phyloP scores from a whole-genome alignment of 2,888 invertebrate genomes.

The Papilio protenor region DNA sequence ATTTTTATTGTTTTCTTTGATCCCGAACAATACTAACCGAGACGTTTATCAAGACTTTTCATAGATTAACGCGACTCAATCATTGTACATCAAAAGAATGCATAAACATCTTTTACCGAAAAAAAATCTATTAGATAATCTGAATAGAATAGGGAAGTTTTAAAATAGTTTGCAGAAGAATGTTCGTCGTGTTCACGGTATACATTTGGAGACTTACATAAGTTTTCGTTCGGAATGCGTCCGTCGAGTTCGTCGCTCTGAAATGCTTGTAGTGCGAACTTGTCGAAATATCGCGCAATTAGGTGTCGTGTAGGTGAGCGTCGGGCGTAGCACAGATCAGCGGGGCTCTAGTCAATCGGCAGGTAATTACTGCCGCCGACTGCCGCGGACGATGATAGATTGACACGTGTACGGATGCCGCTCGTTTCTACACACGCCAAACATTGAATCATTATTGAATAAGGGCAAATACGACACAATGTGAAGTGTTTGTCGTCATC shows the following conservation, averaged over 20 bases:
- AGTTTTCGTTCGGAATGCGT: constrained; percentile 42
- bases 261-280: constrained; percentile 65
- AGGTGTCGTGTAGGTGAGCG: constrained; percentile 64
- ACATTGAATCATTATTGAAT: constrained; percentile 53
- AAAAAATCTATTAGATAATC: constrained; percentile 63
- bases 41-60: constrained; percentile 68
- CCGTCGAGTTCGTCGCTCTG: constrained; percentile 59
- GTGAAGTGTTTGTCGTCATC: background rate
- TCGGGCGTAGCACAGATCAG: constrained; percentile 52
- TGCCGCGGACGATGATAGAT: constrained; percentile 68
- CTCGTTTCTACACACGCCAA: constrained; percentile 69
- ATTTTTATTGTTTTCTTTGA: constrained; percentile 77
- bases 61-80: constrained; percentile 66
- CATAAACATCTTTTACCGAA: constrained; percentile 64
- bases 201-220: constrained; percentile 46
- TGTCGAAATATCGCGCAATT: constrained; percentile 73
- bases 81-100: constrained; percentile 68
- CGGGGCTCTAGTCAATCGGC: constrained; percentile 60
- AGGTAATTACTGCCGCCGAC: constrained; percentile 74
- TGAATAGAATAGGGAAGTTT: constrained; percentile 49
- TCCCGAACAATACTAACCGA: constrained; percentile 66
- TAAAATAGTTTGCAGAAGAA: constrained; percentile 55
- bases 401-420: constrained; percentile 64
- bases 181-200: constrained; percentile 46
- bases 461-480: background rate